Percentiles rank a stretch among this genome's conserved stretches.
Conservation (phyloP, 2,797 vertebrate genomes). For the Urophycis tenuis region DNA sequence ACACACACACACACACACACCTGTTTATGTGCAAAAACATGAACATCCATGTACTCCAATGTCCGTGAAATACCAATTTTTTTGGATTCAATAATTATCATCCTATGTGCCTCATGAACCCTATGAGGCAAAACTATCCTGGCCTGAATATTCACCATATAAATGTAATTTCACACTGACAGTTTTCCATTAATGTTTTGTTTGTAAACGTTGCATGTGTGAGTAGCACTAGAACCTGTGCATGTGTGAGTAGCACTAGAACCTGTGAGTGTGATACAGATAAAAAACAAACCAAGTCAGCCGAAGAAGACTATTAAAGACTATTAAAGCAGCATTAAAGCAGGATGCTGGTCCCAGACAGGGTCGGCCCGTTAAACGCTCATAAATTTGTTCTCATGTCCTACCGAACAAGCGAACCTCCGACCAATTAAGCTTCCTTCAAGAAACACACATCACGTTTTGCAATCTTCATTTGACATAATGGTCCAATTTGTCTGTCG, state of each 20-base stretch:
- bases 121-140: neutral
- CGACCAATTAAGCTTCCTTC: conserved; percentile 47
- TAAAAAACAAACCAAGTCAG: neutral
- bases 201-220: neutral
- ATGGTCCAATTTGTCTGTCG: conserved; percentile 65
- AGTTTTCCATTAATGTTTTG: neutral
- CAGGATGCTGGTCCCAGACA: conserved; percentile 35
- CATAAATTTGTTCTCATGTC: conserved; percentile 53
- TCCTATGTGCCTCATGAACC: neutral
- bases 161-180: neutral
- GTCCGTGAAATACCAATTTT: neutral
- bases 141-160: neutral
- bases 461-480: conserved; percentile 62
- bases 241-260: neutral
- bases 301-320: neutral
- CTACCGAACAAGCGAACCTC: conserved; percentile 54
- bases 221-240: neutral
- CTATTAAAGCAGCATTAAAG: neutral
- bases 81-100: neutral
- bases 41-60: neutral
- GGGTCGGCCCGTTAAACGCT: conserved; percentile 45
- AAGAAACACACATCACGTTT: conserved; percentile 54
- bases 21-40: neutral
- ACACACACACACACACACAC: neutral
- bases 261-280: neutral